Conservation (phyloP, 2,888 invertebrate species). For the Asteroscopus sphinx region DNA sequence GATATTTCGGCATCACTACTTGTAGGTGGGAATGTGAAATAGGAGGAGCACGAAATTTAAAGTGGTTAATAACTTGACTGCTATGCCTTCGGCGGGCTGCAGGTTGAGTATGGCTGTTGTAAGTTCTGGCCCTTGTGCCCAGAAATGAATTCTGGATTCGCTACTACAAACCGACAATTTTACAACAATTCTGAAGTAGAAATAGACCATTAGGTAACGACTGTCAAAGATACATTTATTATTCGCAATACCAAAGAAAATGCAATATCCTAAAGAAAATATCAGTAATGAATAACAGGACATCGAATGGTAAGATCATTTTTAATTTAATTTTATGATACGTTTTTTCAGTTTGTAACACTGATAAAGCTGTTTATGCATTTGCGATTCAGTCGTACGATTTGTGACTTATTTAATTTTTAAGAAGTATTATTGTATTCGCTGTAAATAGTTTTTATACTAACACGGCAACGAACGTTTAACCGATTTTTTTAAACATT, state of each 20-base stretch:
- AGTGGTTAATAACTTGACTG: too few relatives aligned
- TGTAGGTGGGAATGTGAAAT: too few relatives aligned
- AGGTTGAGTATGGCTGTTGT: too few relatives aligned
- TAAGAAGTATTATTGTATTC: not conserved
- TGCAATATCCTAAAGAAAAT: slow-evolving; percentile 22
- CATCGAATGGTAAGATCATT: slow-evolving; percentile 41
- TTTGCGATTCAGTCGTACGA: slow-evolving; percentile 29
- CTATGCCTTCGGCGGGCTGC: too few relatives aligned
- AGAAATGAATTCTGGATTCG: too few relatives aligned
- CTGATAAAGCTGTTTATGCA: slow-evolving; percentile 18
- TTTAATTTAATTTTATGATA: slow-evolving; percentile 21
- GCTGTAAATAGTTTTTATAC: slow-evolving; percentile 13
- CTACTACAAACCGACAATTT: too few relatives aligned
- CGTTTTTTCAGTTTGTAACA: slow-evolving; percentile 31
- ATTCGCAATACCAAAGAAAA: slow-evolving; percentile 33
- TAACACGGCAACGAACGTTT: not conserved
- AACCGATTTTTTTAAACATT: not conserved
- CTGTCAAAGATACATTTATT: slow-evolving; percentile 2
- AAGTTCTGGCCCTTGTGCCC: too few relatives aligned
- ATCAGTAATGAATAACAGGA: slow-evolving; percentile 28
- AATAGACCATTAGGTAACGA: not conserved
- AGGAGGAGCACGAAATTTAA: too few relatives aligned
- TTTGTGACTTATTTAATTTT: slow-evolving; percentile 16
- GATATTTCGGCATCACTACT: too few relatives aligned
- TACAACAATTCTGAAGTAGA: too few relatives aligned